Conservation (phyloP, 1,140 invertebrate species). For the Panagrolaimus sp. region DNA sequence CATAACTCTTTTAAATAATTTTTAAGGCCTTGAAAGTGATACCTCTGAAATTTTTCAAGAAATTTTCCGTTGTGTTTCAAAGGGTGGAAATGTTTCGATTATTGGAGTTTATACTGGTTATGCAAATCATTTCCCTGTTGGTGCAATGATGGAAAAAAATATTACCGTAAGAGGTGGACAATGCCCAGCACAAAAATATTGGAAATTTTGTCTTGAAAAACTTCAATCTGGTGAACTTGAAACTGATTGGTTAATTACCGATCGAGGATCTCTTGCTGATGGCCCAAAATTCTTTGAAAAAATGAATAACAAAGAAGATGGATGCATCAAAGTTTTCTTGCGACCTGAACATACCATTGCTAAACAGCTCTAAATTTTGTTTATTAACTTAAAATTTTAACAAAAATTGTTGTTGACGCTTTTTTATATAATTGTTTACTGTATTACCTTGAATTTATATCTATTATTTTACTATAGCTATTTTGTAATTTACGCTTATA, state of each 20-base stretch:
- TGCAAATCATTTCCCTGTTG: too few relatives aligned
- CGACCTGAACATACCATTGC: slow-evolving; percentile 8
- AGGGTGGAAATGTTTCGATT: slow-evolving; percentile 21
- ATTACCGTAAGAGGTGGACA: slow-evolving; percentile 17
- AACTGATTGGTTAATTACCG: slow-evolving; percentile 8
- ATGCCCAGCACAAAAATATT: slow-evolving; percentile 21
- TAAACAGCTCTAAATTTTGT: too few relatives aligned
- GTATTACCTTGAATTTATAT: too few relatives aligned
- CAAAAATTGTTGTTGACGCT: too few relatives aligned
- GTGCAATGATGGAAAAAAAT: slow-evolving; percentile 8
- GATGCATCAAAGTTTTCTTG: slow-evolving; percentile 20
- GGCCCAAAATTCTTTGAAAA: slow-evolving; percentile 20
- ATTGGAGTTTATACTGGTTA: slow-evolving; percentile 25
- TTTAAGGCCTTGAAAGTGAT: slow-evolving; percentile 29
- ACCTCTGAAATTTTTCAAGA: slow-evolving; percentile 32
- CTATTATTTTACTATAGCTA: too few relatives aligned
- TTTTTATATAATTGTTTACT: too few relatives aligned
- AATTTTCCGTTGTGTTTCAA: slow-evolving; percentile 24
- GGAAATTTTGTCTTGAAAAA: slow-evolving; percentile 21
- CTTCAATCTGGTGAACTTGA: slow-evolving; percentile 10
- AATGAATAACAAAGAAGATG: slow-evolving; percentile 23
- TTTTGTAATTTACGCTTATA: too few relatives aligned
- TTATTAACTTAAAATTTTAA: too few relatives aligned
- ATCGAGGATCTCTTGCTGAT: slow-evolving; percentile 18
- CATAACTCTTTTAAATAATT: not conserved